Percentiles rank a stretch among this genome's conserved stretches.
phyloP scores from a whole-genome alignment of 1,140 invertebrate species.

The Micrasema longulum region DNA sequence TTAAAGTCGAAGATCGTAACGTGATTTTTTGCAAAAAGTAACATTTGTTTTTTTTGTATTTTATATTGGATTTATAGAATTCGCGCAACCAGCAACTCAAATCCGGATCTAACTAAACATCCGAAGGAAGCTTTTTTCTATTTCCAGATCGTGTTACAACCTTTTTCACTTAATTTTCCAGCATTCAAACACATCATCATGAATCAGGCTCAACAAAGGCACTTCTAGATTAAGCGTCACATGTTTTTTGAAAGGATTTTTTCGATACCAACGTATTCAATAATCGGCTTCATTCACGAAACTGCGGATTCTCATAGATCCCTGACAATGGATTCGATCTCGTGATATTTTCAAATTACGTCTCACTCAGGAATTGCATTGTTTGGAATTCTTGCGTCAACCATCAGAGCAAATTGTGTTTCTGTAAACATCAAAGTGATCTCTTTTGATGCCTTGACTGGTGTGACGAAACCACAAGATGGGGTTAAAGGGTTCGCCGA shows the following conservation, averaged over 20 bases:
- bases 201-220: conserved; percentile 38
- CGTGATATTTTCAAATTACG: conserved; percentile 47
- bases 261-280: conserved; percentile 44
- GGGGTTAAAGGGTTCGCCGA: conserved; percentile 35
- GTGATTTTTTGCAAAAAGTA: neutral
- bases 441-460: conserved; percentile 39
- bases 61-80: neutral
- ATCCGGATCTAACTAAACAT: conserved; percentile 3
- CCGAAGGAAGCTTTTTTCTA: neutral
- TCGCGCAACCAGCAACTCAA: neutral
- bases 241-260: conserved; percentile 34
- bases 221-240: conserved; percentile 27
- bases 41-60: neutral
- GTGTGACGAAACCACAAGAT: conserved; percentile 44
- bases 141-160: conserved; percentile 38
- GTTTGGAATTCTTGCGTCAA: conserved; percentile 37
- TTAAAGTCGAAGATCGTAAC: no score
- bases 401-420: conserved; percentile 42
- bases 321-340: conserved; percentile 45
- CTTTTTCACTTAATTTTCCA: conserved; percentile 48
- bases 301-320: conserved; percentile 48
- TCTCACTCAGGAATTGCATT: conserved; percentile 36
- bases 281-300: conserved; percentile 50
- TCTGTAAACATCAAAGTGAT: conserved; percentile 49
- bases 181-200: conserved; percentile 45